Base-by-base conservation (phyloP, 2,797 vertebrate species). In the Squalus acanthias region DNA sequence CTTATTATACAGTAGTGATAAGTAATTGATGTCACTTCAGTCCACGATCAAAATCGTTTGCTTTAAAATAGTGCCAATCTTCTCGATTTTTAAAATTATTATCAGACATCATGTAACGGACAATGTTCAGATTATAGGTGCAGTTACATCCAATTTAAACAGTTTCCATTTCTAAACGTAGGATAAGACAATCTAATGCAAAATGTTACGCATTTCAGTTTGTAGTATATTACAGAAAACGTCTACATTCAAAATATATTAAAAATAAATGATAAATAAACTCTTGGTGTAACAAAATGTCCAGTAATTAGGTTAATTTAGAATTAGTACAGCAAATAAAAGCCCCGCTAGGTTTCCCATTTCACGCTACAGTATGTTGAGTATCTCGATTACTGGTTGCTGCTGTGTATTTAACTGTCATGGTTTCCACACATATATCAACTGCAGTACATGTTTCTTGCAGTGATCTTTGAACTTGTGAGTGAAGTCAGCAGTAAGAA, bases 401-500 rank as follows among this genome's bases (percentile, higher is more conserved):
- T 60, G 70, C 29, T 29, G 67, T 95, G 69, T 72, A 33, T 76
- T 57, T 74, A 53, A 69, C 94, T 57, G 69, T 95, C 70, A 95
- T 29, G 69, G 69, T 76, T 95, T 76, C 94, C 70, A 29, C 24
- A 15, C 46, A 92, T 65, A 33, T 33, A 33, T 92, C 89, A 92
- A 92, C 60, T 8, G 63, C 63, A 57, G 67, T 57, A 26, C 94
- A 20, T 95, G 69, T 57, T 95, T 76, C 94, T 53, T 74, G 70
- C 67, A n/a, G 46, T 74, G 26, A 76, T 76, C 70, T 95, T 60
- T 95, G 94, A 95, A 95, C 70, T 74, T 13, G 46, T 93, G 33
- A 93, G 63, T 93, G 63, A 67, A 39, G 63, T 93, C 91, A 93
- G 65, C 91, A 69, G 69, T 12, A 50, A 53, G 50, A 72, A 95